phyloP scores from a whole-genome alignment of 2,797 vertebrate species.

The Menidia menidia region DNA sequence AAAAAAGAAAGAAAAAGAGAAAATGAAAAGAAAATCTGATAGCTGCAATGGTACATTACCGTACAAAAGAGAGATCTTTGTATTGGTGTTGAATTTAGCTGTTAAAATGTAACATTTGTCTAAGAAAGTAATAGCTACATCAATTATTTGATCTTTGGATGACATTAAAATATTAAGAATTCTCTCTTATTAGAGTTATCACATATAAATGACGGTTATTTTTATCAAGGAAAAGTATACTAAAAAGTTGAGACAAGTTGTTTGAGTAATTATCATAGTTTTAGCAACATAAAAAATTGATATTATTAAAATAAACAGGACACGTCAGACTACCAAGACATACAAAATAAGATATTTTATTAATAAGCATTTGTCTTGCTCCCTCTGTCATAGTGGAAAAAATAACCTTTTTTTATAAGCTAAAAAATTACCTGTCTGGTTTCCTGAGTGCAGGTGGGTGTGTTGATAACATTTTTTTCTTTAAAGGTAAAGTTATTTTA shows the following conservation, averaged over 20 bases:
- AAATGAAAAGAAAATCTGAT: slow-evolving; percentile 14
- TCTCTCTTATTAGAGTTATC: neutral
- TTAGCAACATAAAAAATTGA: too few relatives aligned
- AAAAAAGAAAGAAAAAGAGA: slow-evolving; percentile 12
- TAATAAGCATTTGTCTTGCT: too few relatives aligned
- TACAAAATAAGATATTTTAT: too few relatives aligned
- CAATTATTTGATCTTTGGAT: slow-evolving; percentile 1
- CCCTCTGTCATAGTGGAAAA: too few relatives aligned
- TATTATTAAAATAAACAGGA: too few relatives aligned
- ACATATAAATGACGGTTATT: neutral
- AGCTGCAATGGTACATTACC: slow-evolving; percentile 35
- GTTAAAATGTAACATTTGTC: slow-evolving; percentile 5
- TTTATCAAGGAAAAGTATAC: too few relatives aligned
- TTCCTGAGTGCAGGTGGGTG: too few relatives aligned
- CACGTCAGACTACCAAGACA: too few relatives aligned
- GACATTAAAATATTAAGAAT: neutral
- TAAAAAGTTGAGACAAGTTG: too few relatives aligned
- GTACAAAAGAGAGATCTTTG: slow-evolving; percentile 12
- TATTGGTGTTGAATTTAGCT: slow-evolving; percentile 21
- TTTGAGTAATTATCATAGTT: too few relatives aligned
- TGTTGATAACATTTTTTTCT: neutral
- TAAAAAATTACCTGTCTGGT: too few relatives aligned
- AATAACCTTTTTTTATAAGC: too few relatives aligned
- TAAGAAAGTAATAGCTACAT: slow-evolving; percentile 10
- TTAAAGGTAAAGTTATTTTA: neutral